A percentile compares a stretch with the other conserved stretches of the same genome.
Evolutionary conservation across 2,797 vertebrate species (phyloP).

Genomic region (Sebastes umbrosus): DNA sequence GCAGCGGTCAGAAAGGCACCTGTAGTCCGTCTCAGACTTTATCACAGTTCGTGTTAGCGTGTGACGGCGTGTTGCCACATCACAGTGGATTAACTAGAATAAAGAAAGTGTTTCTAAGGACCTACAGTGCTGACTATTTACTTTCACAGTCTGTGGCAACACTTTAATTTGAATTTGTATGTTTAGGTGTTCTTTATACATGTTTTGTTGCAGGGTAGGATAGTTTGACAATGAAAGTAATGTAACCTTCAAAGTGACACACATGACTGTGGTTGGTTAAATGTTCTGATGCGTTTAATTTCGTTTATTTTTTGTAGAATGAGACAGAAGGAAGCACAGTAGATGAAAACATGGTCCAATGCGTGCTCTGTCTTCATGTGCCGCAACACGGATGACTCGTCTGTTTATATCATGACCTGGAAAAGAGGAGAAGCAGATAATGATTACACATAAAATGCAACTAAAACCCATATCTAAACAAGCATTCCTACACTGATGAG

Average conservation of each 20-base stretch:
- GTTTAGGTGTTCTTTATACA: not conserved
- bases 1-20: too few species aligned
- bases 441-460: not conserved
- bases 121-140: too few species aligned
- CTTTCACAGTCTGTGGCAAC: too few species aligned
- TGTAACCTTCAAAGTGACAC: not conserved
- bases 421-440: slow-evolving; percentile 6
- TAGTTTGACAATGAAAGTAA: not conserved
- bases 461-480: not conserved
- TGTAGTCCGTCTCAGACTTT: too few species aligned
- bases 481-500: not conserved
- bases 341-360: not conserved
- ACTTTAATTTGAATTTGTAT: too few species aligned
- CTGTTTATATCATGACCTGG: slow-evolving; percentile 54
- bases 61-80: too few species aligned
- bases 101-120: too few species aligned
- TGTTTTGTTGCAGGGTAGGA: not conserved
- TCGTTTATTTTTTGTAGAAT: slow-evolving; percentile 47
- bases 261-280: not conserved
- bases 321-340: not conserved
- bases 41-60: too few species aligned
- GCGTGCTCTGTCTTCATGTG: not conserved
- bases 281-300: not conserved
- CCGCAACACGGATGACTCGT: not conserved
- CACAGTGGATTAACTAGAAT: too few species aligned